Percentiles rank a stretch among this genome's conserved stretches.
These are phyloP conservation scores for Diphyllodes magnificus DNA, from an alignment of 2,113 vertebrate genomes.

Conservation along the genomic window DNA sequence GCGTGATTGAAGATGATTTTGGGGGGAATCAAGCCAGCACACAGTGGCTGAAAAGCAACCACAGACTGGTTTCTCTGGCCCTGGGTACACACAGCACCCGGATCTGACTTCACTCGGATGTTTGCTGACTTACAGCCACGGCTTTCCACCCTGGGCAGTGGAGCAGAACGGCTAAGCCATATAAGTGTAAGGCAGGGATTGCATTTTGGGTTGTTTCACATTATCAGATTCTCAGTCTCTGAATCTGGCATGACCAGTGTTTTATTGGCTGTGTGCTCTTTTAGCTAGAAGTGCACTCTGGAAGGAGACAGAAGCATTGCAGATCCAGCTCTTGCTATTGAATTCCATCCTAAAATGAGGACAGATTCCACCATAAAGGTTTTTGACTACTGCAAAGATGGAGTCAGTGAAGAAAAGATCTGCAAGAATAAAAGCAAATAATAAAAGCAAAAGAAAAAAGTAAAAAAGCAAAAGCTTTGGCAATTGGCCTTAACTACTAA, in stretches of 20 bases:
- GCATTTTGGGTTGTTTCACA: not conserved
- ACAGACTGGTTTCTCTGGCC: not conserved
- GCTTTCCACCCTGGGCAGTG: not conserved
- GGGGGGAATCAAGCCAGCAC: not conserved
- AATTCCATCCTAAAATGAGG: not conserved
- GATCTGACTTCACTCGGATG: not conserved
- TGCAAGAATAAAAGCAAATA: not conserved
- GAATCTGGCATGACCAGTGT: not conserved
- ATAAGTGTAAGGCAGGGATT: not conserved
- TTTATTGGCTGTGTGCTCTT: not conserved
- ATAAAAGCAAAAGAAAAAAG: not conserved
- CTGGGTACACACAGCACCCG: accelerated
- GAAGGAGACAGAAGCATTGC: not conserved
- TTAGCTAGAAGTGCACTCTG: not conserved
- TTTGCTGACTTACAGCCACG: not conserved
- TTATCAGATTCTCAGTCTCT: not conserved
- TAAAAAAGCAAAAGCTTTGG: not conserved
- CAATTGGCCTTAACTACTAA: not conserved
- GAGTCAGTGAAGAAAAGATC: not conserved
- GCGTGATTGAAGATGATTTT: not conserved
- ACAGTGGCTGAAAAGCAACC: not conserved
- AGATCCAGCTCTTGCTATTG: not conserved
- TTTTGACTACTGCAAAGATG: not conserved
- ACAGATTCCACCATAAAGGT: not conserved
- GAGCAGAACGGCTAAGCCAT: not conserved